Evolutionary conservation across 2,113 vertebrate species (phyloP), one percentile per base, ranked within the genome.

Genomic region (Colaptes auratus): DNA sequence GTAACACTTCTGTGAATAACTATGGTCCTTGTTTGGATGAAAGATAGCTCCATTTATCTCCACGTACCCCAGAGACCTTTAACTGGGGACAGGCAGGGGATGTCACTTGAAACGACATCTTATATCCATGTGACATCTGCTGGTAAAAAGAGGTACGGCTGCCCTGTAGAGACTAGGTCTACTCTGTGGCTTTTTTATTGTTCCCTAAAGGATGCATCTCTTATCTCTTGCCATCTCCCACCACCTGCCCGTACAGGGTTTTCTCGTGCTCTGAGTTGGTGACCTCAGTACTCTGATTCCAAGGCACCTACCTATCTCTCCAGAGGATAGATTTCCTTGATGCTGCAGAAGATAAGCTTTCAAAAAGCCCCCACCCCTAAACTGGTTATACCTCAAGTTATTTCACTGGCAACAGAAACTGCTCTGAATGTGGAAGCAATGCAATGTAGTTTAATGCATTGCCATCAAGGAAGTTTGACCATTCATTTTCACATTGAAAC

Each of bases 101-200:
- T 44, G 20, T 31, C 91, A 39, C 52, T 64, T 46, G 69, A 39
- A 56, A 35, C 3, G 8, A 73, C 67, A 33, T 1, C 50, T 89
- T 50, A 92, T 63, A 91, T 92, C 84, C 61, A 18, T 67, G 1
- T 81, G 95, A 96, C 91, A 90, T 42, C 91, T 93, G 72, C 89
- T 92, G 79, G 95, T 67, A 3, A 52, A 4, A 70, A 28, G 50
- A 30, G 84, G 36, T 56, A 90, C 1, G 86, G 59, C 79, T 42
- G 52, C 39, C 82, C 46, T 58, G 42, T 1, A 72, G 64, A 56
- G 84, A 58, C 18, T n/a, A 20, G 33, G 23, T 28, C 35, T 30
- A 42, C 35, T 75, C 79, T 10, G 20, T 30, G 58, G 31, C 16
- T 46, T 82, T 65, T 58, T 66, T 31, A 6, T 50, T 66, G 42